Evolutionary conservation across 2,888 invertebrate genomes (phyloP).

Genomic region (Formica aserva): DNA sequence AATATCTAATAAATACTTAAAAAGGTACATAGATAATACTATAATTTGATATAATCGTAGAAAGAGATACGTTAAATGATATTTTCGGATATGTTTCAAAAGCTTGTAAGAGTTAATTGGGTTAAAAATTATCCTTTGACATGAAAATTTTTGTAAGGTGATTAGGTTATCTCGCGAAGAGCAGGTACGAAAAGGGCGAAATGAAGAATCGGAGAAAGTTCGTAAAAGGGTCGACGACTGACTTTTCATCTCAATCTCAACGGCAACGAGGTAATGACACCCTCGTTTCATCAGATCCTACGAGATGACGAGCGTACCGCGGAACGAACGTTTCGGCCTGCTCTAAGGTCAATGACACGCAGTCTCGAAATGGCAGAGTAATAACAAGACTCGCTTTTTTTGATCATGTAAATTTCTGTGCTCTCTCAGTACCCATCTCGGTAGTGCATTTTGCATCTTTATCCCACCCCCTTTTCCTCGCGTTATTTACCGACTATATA

Average conservation of each 20-base stretch:
- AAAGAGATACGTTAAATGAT: neutral
- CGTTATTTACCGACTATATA: slow-evolving; percentile 13
- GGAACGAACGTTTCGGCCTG: slow-evolving; percentile 29
- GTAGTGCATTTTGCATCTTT: slow-evolving; percentile 21
- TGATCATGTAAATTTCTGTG: slow-evolving; percentile 43
- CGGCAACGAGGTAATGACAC: slow-evolving; percentile 46
- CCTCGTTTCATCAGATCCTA: slow-evolving; percentile 70
- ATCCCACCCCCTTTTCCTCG: neutral
- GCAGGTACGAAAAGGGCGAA: neutral
- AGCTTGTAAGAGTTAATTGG: slow-evolving; percentile 12
- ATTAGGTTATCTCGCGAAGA: slow-evolving; percentile 13
- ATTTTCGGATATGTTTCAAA: neutral
- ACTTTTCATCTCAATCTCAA: slow-evolving; percentile 66
- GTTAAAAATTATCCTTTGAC: neutral
- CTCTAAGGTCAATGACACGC: slow-evolving; percentile 48
- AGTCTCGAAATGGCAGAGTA: slow-evolving; percentile 36
- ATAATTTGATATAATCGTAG: neutral
- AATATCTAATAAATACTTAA: neutral
- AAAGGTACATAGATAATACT: neutral
- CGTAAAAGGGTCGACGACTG: slow-evolving; percentile 62
- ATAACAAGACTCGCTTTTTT: slow-evolving; percentile 29
- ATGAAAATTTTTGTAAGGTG: slow-evolving; percentile 15
- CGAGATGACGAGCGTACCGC: slow-evolving; percentile 50
- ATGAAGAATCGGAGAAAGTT: slow-evolving; percentile 39
- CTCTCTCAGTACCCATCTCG: neutral